Conservation (phyloP, 92 coral and sea anemone species). For the Paragorgia papillata region DNA sequence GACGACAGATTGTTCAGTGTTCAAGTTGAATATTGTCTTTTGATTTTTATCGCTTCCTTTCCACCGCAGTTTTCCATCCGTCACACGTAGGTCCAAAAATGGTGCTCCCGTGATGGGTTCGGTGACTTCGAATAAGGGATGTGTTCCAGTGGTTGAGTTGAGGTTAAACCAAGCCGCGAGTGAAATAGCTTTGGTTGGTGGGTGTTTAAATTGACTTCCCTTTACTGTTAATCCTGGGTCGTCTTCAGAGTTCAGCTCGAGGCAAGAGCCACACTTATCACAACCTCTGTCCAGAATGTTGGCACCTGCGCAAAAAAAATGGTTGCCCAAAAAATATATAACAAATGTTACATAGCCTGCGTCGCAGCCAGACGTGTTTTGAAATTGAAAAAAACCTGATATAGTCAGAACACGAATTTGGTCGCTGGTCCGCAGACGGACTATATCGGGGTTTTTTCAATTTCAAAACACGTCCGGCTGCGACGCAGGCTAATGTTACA, state of each 20-base stretch:
- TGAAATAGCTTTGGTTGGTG: constrained; percentile 82
- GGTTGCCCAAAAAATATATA: not conserved
- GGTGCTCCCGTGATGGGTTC: constrained; percentile 55
- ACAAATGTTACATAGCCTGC: too few species aligned
- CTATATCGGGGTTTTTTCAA: too few species aligned
- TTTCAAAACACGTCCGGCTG: too few species aligned
- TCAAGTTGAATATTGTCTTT: constrained; percentile 63
- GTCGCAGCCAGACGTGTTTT: too few species aligned
- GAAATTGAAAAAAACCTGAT: too few species aligned
- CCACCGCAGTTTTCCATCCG: constrained; percentile 91
- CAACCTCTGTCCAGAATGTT: constrained; percentile 80
- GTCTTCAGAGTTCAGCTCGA: constrained; percentile 75
- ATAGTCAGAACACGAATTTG: too few species aligned
- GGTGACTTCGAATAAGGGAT: constrained; percentile 85
- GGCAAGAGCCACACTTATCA: constrained; percentile 98
- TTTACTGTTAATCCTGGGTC: constrained; percentile 74
- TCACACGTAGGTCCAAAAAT: constrained; percentile 75
- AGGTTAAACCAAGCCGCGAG: constrained; percentile 92
- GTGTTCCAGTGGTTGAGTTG: constrained; percentile 79
- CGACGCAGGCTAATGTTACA: too few species aligned
- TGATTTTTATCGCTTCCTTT: constrained; percentile 69
- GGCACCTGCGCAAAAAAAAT: constrained; percentile 64
- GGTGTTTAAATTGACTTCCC: constrained; percentile 71
- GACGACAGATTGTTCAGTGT: constrained; percentile 80
- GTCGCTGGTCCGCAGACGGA: too few species aligned